A percentile compares a stretch with the other conserved stretches of the same genome.
These are phyloP conservation scores for Calycopis cecrops DNA, from an alignment of 1,140 invertebrate genomes.

Conservation along the genomic window DNA sequence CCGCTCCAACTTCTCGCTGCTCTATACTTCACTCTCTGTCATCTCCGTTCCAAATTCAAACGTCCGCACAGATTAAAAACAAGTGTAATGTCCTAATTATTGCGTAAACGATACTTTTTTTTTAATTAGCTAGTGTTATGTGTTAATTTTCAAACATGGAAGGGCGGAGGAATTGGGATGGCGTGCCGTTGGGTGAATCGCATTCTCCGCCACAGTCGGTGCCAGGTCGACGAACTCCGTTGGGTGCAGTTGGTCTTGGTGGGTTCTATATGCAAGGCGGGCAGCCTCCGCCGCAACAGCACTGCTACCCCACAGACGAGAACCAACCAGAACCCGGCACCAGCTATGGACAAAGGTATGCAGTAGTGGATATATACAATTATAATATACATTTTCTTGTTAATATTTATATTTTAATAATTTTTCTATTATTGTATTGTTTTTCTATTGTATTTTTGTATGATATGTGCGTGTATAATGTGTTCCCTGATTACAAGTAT, in stretches of 20 bases:
- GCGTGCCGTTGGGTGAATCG: constrained; percentile 64
- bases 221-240: constrained; percentile 84
- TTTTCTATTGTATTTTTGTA: no score
- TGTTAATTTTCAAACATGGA: constrained; percentile 52
- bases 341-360: constrained; percentile 64
- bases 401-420: no score
- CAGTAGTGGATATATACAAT: no score
- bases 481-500: no score
- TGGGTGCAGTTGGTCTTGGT: constrained; percentile 87
- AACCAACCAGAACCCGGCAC: constrained; percentile 82
- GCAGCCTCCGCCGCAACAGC: constrained; percentile 74
- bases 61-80: constrained; percentile 27
- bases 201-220: constrained; percentile 77
- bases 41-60: constrained; percentile 49
- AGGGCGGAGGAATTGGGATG: constrained; percentile 65
- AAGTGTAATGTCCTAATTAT: no score
- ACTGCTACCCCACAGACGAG: constrained; percentile 82
- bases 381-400: no score
- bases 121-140: constrained; percentile 27
- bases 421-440: no score
- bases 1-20: constrained; percentile 60
- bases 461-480: no score
- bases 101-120: constrained; percentile 18
- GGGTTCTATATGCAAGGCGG: constrained; percentile 83
- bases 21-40: constrained; percentile 55